These are phyloP conservation scores for Dilophus febrilis DNA, from an alignment of 2,888 invertebrate genomes.

Conservation along the genomic window DNA sequence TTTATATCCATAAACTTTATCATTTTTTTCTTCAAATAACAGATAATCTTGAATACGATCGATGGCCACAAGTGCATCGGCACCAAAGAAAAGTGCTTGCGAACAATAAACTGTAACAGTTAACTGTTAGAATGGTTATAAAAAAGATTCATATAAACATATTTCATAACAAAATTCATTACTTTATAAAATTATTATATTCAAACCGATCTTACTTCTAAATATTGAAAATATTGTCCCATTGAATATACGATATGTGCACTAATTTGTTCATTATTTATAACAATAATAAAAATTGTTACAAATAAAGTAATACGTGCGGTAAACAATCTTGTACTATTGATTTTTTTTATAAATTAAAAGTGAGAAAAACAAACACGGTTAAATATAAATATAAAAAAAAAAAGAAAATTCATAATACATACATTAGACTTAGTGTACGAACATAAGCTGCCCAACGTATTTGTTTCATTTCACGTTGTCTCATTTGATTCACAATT, in stretches of 20 bases:
- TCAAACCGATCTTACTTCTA: slow-evolving; percentile 35
- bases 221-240: slow-evolving; percentile 58
- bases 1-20: slow-evolving; percentile 14
- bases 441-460: slow-evolving; percentile 45
- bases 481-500: slow-evolving; percentile 56
- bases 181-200: too few relatives aligned
- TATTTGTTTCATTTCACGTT: slow-evolving; percentile 45
- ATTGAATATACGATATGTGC: slow-evolving; percentile 57
- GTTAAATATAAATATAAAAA: too few relatives aligned
- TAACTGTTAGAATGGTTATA: slow-evolving; percentile 19
- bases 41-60: slow-evolving; percentile 39
- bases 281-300: slow-evolving; percentile 58
- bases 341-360: too few relatives aligned
- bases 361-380: too few relatives aligned
- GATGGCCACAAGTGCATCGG: slow-evolving; percentile 38
- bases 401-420: slow-evolving; percentile 1
- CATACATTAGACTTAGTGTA: slow-evolving; percentile 41
- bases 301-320: slow-evolving; percentile 70
- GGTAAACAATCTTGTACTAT: slow-evolving; percentile 52
- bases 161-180: too few relatives aligned
- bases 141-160: background rate
- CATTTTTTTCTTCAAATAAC: slow-evolving; percentile 35
- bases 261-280: slow-evolving; percentile 43
- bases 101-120: slow-evolving; percentile 43
- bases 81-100: slow-evolving; percentile 36